Base-by-base conservation (phyloP, 2,888 invertebrate species). In the Andrena camellia region DNA sequence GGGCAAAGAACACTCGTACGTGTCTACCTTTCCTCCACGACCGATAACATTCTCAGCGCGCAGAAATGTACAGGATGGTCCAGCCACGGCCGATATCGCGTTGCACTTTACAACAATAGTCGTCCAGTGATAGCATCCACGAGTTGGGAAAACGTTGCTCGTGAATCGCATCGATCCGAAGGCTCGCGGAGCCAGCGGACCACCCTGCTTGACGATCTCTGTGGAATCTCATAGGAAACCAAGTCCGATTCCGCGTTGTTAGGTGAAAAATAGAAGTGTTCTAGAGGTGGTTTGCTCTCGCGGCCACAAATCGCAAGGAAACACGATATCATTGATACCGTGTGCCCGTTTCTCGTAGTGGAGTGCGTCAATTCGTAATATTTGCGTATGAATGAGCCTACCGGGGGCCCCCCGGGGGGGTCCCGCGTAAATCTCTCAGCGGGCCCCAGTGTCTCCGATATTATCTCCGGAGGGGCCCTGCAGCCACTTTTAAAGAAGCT, bases 401-500 rank as follows among this genome's bases (percentile, higher is more conserved):
- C 83, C 78, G 79, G 77, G 73, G 86, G 83, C 88, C 90, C 80
- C 85, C 89, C 84, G 78, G 81, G 88, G 87, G 87, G 88, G 81
- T 86, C 84, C 83, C 77, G 87, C 91, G 91, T 92, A 92, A 92
- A 92, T 92, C 92, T 92, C 92, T 78, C 92, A 91, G 92, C 92
- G 87, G 92, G 92, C 81, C 88, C 86, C 87, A 77, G 86, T 89
- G 91, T 91, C 88, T 88, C 89, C 89, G 91, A 91, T 91, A 89
- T 91, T 87, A 91, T 92, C 90, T 90, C 76, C 77, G 71, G 73
- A 69, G 80, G 85, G 88, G 81, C 78, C 81, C 79, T 31, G 68
- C 84, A 84, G 84, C 83, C 85, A 88, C 81, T 78, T 85, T 80
- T 85, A 83, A 88, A 87, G 89, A 79, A 88, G 89, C 87, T 78